Conservation (phyloP, 2,797 vertebrate genomes). For the Aphelocoma californica region DNA sequence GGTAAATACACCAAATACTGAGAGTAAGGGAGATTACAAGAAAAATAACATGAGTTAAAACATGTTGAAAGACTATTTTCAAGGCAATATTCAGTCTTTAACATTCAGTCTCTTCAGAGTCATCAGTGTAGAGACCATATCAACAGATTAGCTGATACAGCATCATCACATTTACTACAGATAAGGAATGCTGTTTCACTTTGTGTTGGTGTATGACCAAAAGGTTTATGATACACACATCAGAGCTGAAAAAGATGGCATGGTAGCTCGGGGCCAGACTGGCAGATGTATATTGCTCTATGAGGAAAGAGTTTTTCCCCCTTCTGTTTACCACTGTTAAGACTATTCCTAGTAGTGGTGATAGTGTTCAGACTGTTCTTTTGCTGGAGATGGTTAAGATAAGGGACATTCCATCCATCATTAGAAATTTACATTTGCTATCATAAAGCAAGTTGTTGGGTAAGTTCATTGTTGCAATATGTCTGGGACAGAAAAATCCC, state of each 20-base stretch:
- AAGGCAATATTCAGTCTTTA: not conserved
- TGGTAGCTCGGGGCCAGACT: not conserved
- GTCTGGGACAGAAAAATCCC: not conserved
- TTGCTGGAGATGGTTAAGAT: not conserved
- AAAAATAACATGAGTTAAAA: not conserved
- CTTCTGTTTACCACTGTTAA: not conserved
- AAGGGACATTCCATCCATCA: not conserved
- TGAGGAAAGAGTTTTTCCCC: not conserved
- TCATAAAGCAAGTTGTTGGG: not conserved
- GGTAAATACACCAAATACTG: not conserved
- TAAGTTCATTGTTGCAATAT: not conserved
- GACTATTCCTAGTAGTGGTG: not conserved
- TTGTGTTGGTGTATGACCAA: not conserved
- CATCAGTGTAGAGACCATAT: not conserved
- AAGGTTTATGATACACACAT: not conserved
- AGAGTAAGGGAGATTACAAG: not conserved
- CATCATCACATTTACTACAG: not conserved
- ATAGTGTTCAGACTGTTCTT: not conserved
- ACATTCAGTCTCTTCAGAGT: not conserved
- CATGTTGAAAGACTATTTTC: not conserved
- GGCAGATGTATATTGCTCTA: no score
- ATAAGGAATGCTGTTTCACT: not conserved
- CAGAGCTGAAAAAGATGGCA: not conserved
- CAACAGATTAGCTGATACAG: not conserved
- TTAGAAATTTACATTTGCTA: not conserved